Base-by-base conservation (phyloP, 23 tunicate species). In the Ciona savignyi region DNA sequence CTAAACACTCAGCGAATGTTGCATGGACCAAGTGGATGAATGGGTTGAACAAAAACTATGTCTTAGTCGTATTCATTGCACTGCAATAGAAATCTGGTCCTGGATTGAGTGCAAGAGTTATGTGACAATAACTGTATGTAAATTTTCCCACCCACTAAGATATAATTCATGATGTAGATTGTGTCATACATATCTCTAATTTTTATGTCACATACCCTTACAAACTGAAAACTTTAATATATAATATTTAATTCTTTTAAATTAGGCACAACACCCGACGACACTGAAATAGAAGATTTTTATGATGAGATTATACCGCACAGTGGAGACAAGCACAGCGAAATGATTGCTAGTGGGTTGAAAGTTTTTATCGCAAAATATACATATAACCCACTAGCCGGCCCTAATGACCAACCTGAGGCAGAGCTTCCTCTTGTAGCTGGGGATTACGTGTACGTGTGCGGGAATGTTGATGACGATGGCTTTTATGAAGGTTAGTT, bases 321-420 rank as follows among this genome's bases (percentile, higher is more conserved):
- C 23, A 26, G 29, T 23, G 65, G 28, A 4, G 26, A n/a, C 27
- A 63, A 25, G 23, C 67, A 22, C 27, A 25, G 27, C 23, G 56
- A 42, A 42, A 42, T 42, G 56, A 42, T 42, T 15, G 25, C 67
- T 63, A 63, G 27, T 22, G 25, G 25, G 22, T 29, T 27, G 25
- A 68, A 66, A 35, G 68, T 86, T 32, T 88, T 34, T 67, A 74
- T 82, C 42, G 96, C 88, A 30, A 88, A 88, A 66, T 93, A 93
- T 70, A 76, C 80, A 9, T 93, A 93, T 77, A 74, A 93, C 66
- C 98, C 98, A 1, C 72, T 67, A 60, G 80, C 81, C 23, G 95
- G 98, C 0, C 98, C 98, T 2, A 93, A 93, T 49, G 87, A 82
- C 30, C 48, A 65, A 73, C 98, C 98, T 20, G 95, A 93, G 35